These are phyloP conservation scores for Mixornis gularis DNA, from an alignment of 2,113 vertebrate species.

Conservation along the genomic window DNA sequence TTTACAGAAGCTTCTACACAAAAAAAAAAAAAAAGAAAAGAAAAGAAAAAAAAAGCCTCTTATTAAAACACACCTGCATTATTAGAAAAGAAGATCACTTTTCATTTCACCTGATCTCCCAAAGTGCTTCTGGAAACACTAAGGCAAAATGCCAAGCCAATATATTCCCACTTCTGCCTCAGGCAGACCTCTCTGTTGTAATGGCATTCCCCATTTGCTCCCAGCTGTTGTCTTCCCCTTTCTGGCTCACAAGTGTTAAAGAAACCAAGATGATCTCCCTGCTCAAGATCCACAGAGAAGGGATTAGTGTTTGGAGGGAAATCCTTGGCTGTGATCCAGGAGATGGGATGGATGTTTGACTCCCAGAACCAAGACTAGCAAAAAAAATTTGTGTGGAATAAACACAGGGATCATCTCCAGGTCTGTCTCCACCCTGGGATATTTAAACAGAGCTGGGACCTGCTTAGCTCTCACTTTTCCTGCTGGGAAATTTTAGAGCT, in stretches of 20 bases:
- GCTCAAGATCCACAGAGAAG: not conserved
- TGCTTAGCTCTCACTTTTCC: not conserved
- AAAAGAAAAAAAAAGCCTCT: not conserved
- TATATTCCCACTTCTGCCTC: not conserved
- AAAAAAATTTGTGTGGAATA: not conserved
- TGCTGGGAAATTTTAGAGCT: not conserved
- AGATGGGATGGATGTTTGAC: not conserved
- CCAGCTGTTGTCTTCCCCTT: not conserved
- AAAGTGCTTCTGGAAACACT: not conserved
- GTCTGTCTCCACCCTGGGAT: not conserved
- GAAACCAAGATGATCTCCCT: not conserved
- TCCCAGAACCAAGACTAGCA: not conserved
- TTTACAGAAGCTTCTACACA: not conserved
- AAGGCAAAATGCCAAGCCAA: not conserved
- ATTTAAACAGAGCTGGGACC: not conserved
- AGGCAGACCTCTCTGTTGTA: not conserved
- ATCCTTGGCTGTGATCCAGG: not conserved
- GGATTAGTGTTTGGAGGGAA: not conserved
- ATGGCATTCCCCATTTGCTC: not conserved
- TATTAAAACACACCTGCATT: not conserved
- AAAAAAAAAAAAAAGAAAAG: too few species aligned
- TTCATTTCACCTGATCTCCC: not conserved
- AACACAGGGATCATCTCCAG: not conserved
- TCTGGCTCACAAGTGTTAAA: not conserved
- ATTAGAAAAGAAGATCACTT: not conserved